Evolutionary conservation across 2,888 invertebrate genomes (phyloP).

Genomic region (Andricus curvator): DNA sequence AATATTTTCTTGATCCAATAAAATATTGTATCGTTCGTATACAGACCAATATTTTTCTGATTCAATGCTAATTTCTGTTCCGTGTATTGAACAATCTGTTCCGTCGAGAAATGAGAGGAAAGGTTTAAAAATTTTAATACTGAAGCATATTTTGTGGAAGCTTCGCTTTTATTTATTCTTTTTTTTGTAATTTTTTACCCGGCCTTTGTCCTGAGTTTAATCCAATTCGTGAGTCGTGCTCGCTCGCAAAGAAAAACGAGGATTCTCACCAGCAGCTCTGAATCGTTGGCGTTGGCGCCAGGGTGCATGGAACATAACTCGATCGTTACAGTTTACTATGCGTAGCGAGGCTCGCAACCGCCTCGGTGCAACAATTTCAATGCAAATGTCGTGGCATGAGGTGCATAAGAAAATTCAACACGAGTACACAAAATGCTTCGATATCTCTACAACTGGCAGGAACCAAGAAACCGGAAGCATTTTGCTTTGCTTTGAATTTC

Average conservation of each 20-base stretch:
- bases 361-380: constrained; percentile 71
- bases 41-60: no score
- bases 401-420: constrained; percentile 53
- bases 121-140: background rate
- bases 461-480: constrained; percentile 2
- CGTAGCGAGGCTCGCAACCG: constrained; percentile 57
- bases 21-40: no score
- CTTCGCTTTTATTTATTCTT: no score
- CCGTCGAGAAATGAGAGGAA: background rate
- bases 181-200: background rate
- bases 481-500: background rate
- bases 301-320: constrained; percentile 20
- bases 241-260: constrained; percentile 5
- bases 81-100: background rate
- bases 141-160: background rate
- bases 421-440: background rate
- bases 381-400: constrained; percentile 64
- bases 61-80: no score
- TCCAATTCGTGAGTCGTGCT: constrained; percentile 4
- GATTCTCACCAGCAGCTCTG: background rate
- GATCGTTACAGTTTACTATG: constrained; percentile 52
- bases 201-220: constrained; percentile 9
- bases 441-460: constrained; percentile 1
- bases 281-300: constrained; percentile 25
- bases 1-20: no score